Evolutionary conservation across 2,113 vertebrate species (phyloP).

Genomic region (Leiothrix lutea): DNA sequence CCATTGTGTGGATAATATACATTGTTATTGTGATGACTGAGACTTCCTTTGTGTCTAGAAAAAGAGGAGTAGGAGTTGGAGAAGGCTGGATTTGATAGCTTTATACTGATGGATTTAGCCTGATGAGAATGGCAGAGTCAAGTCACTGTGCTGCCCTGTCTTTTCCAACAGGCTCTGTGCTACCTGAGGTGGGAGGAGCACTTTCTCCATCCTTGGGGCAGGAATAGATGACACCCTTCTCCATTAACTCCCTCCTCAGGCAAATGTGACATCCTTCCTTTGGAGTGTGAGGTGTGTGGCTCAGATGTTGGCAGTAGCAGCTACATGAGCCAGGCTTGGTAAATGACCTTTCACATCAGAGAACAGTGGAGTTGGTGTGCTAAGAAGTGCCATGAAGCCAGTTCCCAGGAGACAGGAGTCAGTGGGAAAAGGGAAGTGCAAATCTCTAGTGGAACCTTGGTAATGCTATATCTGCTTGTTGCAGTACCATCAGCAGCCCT

Average conservation of each 20-base stretch:
- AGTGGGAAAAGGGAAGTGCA: not conserved
- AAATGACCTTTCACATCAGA: not conserved
- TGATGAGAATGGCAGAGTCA: not conserved
- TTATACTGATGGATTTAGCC: not conserved
- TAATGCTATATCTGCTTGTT: not conserved
- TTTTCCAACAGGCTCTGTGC: not conserved
- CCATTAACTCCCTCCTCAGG: not conserved
- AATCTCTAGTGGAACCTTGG: not conserved
- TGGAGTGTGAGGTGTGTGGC: rapidly evolving
- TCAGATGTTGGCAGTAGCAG: not conserved
- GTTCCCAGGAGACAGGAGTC: not conserved
- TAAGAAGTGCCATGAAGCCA: not conserved
- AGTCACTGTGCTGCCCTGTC: not conserved
- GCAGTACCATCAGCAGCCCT: not conserved
- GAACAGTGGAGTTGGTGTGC: not conserved
- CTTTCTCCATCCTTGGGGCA: not conserved
- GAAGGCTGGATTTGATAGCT: not conserved
- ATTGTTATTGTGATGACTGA: not conserved
- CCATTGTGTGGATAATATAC: not conserved
- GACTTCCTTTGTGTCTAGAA: not conserved
- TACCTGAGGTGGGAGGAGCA: not conserved
- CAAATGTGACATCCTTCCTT: not conserved
- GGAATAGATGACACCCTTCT: not conserved
- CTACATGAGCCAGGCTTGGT: not conserved
- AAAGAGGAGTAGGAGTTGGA: not conserved